Conservation (phyloP, 2,888 invertebrate genomes). For the Drosophila imparisetae region DNA sequence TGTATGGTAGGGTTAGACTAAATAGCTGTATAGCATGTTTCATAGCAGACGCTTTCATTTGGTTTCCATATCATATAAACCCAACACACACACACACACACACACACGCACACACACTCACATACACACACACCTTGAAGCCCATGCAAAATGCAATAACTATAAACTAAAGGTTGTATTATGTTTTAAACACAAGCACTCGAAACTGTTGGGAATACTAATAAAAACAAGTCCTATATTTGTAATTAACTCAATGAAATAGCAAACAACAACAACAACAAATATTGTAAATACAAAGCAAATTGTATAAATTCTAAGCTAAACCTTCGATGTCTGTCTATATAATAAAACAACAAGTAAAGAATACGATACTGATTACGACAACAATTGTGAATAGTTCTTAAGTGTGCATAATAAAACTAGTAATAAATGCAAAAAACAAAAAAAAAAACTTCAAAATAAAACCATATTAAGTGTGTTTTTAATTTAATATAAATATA, state of each 20-base stretch:
- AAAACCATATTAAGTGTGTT: constrained; percentile 27
- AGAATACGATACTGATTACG: constrained; percentile 55
- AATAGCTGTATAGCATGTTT: constrained; percentile 42
- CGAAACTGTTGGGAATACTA: constrained; percentile 28
- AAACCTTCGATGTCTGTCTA: constrained; percentile 59
- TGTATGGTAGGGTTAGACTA: constrained; percentile 23
- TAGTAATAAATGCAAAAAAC: constrained; percentile 63
- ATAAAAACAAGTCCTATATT: constrained; percentile 58
- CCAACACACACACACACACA: neutral
- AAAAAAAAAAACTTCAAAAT: constrained; percentile 23
- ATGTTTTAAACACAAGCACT: constrained; percentile 65
- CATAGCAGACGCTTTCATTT: constrained; percentile 40
- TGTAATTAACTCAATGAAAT: constrained; percentile 56
- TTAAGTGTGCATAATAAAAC: constrained; percentile 74
- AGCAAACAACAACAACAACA: constrained; percentile 33
- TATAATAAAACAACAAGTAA: constrained; percentile 27
- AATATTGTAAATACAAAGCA: constrained; percentile 52
- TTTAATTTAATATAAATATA: constrained; percentile 3
- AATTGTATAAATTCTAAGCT: constrained; percentile 63
- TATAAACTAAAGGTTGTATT: constrained; percentile 73
- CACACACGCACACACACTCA: neutral
- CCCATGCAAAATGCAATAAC: constrained; percentile 32
- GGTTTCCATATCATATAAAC: constrained; percentile 36
- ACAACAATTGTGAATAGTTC: constrained; percentile 72
- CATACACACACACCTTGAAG: constrained; percentile 1